A percentile compares a stretch with the other conserved stretches of the same genome.
Evolutionary conservation across 1,140 invertebrate genomes (phyloP).

Genomic region (Hyles euphorbiae): DNA sequence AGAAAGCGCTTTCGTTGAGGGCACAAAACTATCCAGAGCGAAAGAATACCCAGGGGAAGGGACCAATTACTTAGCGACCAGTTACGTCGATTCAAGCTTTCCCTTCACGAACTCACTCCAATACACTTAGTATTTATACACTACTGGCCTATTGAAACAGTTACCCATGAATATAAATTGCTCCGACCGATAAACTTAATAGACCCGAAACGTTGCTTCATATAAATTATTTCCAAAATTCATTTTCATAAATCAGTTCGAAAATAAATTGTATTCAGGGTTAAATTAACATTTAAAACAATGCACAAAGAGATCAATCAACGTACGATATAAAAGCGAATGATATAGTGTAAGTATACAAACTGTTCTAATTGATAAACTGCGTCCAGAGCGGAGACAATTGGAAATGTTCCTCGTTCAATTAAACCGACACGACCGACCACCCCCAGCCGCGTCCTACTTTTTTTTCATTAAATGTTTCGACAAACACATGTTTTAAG

Average conservation of each 20-base stretch:
- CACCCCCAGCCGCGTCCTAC: constrained; percentile 23
- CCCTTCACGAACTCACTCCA: constrained; percentile 19
- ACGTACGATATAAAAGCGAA: constrained; percentile 35
- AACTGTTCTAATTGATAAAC: constrained; percentile 53
- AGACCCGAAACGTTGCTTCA: too few species aligned
- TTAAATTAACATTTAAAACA: not conserved
- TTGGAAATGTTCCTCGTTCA: constrained; percentile 36
- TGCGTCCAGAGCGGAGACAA: constrained; percentile 36
- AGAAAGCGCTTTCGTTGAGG: constrained; percentile 39
- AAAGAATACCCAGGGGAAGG: constrained; percentile 33
- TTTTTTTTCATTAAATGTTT: constrained; percentile 24
- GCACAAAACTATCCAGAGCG: constrained; percentile 37
- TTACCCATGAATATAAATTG: constrained; percentile 3
- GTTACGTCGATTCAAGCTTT: constrained; percentile 36
- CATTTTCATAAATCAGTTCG: not conserved
- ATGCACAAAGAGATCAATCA: constrained; percentile 47
- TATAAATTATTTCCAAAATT: too few species aligned
- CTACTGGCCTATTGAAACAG: constrained; percentile 11
- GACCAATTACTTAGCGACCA: constrained; percentile 55
- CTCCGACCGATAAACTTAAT: constrained; percentile 10
- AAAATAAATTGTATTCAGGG: not conserved
- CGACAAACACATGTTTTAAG: constrained; percentile 17
- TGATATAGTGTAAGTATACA: constrained; percentile 8
- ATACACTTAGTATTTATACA: not conserved
- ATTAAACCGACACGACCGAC: constrained; percentile 42